Base-by-base conservation (phyloP, 2,797 vertebrate genomes). In the Chloroceryle amazona region DNA sequence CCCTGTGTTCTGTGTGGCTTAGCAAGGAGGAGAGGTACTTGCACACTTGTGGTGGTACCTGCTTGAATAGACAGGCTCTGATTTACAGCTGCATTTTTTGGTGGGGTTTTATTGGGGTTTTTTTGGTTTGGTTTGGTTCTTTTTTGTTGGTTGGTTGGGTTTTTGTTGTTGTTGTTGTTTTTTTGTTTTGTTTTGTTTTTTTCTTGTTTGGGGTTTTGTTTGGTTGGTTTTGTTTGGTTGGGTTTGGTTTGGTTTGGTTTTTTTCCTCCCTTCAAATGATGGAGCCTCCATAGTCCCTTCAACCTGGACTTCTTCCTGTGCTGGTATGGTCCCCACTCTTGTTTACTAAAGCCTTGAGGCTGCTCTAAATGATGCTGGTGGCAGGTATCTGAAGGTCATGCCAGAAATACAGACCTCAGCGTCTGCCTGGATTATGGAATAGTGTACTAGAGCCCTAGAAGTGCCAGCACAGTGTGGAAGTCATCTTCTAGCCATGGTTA, bases 1-100 rank as follows among this genome's bases (percentile, higher is more conserved):
- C 57, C 21, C 9, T 20, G 13, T 62, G 25, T 39, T 47, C 22
- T 2, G 0, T 33, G 17, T 42, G 20, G 63, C 31, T 74, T n/a
- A 51, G 26, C 0, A 3, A 63, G 63, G 49, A 54, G 35, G 57
- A 7, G 52, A 81, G 19, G n/a, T 28, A 31, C 10, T 61, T 37
- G 10, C 0, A 0, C 10, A 11, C 55, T 75, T 31, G 13, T 70
- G 39, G 17, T 31, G 0, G 11, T 81, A 80, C 39, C 25, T 70
- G 15, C 26, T 81, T 41, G 41, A 88, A 76, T 25, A 37, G 7
- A 4, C 21, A 61, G 31, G 9, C 33, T 44, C 75, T 76, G 10
- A 49, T 60, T 81, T 49, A 21, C 10, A 39, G 15, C 3, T 87
- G 47, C 7, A 1, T 75, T 55, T n/a, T 21, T 46, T 46, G 19